phyloP scores from a whole-genome alignment of 2,888 invertebrate species.

The Scaptomyza tumidula region DNA sequence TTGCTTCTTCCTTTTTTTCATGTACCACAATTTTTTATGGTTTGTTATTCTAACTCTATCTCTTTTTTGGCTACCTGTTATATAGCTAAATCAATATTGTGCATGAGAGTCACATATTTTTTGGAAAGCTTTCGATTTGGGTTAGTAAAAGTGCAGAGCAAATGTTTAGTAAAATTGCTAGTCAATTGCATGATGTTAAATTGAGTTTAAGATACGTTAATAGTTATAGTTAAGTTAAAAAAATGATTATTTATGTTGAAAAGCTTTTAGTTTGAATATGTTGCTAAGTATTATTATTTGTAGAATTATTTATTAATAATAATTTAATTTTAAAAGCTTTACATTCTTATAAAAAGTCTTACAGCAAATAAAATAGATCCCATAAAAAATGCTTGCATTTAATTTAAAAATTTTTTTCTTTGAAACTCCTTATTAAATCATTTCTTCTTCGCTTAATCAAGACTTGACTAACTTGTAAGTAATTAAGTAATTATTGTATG shows the following conservation, averaged over 20 bases:
- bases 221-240: neutral
- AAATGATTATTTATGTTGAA: too few relatives aligned
- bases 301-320: too few relatives aligned
- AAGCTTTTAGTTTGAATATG: too few relatives aligned
- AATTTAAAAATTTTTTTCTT: too few relatives aligned
- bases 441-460: neutral
- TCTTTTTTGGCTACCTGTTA: neutral
- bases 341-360: too few relatives aligned
- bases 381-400: too few relatives aligned
- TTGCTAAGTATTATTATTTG: too few relatives aligned
- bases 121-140: constrained; percentile 11
- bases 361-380: too few relatives aligned
- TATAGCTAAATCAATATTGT: constrained; percentile 30
- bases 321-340: too few relatives aligned
- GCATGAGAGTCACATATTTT: constrained; percentile 27
- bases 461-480: constrained; percentile 7
- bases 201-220: neutral
- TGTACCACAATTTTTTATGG: constrained; percentile 20
- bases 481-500: constrained; percentile 25
- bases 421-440: neutral
- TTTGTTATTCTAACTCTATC: neutral
- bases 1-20: neutral
- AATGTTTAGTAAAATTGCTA: constrained; percentile 9
- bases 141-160: constrained; percentile 12
- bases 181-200: neutral